Percentiles rank a stretch among this genome's conserved stretches.
phyloP scores from a whole-genome alignment of 1,140 invertebrate species.

The Thrips palmi region DNA sequence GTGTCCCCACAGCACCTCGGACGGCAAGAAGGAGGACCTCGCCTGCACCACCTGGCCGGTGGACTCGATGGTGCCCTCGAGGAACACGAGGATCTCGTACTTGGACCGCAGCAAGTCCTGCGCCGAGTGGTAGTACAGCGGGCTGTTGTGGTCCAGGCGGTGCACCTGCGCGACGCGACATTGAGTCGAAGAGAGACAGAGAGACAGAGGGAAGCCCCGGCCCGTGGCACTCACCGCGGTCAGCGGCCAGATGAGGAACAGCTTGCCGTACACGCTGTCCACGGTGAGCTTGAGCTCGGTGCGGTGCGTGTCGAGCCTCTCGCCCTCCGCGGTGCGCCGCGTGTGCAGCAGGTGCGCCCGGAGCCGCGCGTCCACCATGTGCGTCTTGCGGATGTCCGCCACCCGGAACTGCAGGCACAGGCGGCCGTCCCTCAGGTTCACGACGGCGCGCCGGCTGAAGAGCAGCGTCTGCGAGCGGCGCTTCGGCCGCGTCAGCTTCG shows the following conservation, averaged over 20 bases:
- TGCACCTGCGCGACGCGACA: slow-evolving; percentile 23
- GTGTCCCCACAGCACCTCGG: slow-evolving; percentile 74
- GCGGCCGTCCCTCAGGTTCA: slow-evolving; percentile 27
- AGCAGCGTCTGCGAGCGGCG: slow-evolving; percentile 44
- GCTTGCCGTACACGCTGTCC: slow-evolving; percentile 13
- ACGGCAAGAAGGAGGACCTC: slow-evolving; percentile 60
- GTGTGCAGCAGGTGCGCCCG: slow-evolving; percentile 33
- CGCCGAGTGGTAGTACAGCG: slow-evolving; percentile 34
- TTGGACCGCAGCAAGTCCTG: slow-evolving; percentile 37
- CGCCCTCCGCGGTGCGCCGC: slow-evolving; percentile 16
- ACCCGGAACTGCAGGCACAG: slow-evolving; percentile 39
- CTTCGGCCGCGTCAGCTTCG: slow-evolving; percentile 46
- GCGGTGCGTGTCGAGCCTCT: slow-evolving; percentile 16
- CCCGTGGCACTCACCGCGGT: too few relatives aligned
- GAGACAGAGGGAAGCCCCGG: too few relatives aligned
- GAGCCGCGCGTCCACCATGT: slow-evolving; percentile 34
- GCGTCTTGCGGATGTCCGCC: slow-evolving; percentile 33
- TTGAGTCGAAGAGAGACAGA: slow-evolving; percentile 42
- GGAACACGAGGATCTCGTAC: slow-evolving; percentile 72
- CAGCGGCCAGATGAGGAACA: slow-evolving; percentile 41
- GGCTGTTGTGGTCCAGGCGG: slow-evolving; percentile 28
- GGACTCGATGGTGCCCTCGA: slow-evolving; percentile 61
- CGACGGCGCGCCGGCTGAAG: slow-evolving; percentile 28
- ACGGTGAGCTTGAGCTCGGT: slow-evolving; percentile 14
- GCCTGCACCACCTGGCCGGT: slow-evolving; percentile 56